A percentile compares a stretch with the other conserved stretches of the same genome.
Conservation (phyloP, 2,113 vertebrate species). For the Hirundichthys speculiger region DNA sequence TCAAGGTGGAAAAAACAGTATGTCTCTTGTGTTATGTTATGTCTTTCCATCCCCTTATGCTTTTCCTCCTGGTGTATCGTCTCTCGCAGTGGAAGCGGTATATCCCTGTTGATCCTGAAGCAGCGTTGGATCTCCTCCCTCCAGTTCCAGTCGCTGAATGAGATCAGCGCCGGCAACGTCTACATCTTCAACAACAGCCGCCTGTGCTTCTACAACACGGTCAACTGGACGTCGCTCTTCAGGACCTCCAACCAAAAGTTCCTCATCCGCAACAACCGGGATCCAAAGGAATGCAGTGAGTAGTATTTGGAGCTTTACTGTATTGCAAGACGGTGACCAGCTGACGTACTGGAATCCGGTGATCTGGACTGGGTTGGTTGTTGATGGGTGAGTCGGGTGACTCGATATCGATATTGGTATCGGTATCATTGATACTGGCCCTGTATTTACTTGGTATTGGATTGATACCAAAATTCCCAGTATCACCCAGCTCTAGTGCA, state of each 20-base stretch:
- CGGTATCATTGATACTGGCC: too few relatives aligned
- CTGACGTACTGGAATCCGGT: too few relatives aligned
- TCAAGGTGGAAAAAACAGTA: too few relatives aligned
- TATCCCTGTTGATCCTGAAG: conserved; percentile 95
- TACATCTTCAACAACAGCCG: conserved; percentile 98
- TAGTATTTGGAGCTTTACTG: conserved; percentile 55
- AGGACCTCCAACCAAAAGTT: conserved; percentile 90
- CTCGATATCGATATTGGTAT: too few relatives aligned
- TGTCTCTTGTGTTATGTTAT: too few relatives aligned
- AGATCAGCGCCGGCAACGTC: conserved; percentile 96
- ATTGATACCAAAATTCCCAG: too few relatives aligned
- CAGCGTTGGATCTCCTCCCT: conserved; percentile 94
- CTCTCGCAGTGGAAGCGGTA: conserved; percentile 81
- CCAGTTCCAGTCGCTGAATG: conserved; percentile 92
- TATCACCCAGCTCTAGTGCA: too few relatives aligned
- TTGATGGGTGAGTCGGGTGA: too few relatives aligned
- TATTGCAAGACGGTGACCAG: too few relatives aligned
- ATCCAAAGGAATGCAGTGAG: conserved; percentile 95
- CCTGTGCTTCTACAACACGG: conserved; percentile 96
- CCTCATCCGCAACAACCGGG: conserved; percentile 90
- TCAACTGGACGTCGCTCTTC: conserved; percentile 97
- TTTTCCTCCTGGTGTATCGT: background rate
- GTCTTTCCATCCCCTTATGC: background rate
- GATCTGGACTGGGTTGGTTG: too few relatives aligned
- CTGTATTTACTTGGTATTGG: too few relatives aligned